A percentile compares a stretch with the other conserved stretches of the same genome.
phyloP scores from a whole-genome alignment of 2,797 vertebrate genomes.

The Spinibarbus caldwelli region DNA sequence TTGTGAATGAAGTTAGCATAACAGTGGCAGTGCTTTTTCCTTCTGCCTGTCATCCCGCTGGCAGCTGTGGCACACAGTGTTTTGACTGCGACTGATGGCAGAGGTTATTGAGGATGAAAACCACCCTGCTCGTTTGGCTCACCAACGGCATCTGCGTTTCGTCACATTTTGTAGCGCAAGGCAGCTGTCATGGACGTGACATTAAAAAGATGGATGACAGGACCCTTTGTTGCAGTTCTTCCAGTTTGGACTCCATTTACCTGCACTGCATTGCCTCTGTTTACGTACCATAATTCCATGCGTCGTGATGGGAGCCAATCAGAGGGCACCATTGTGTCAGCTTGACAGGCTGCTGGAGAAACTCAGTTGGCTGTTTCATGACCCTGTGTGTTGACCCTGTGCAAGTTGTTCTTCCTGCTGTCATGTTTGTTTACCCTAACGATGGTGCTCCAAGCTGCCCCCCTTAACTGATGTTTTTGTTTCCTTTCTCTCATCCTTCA shows the following conservation, averaged over 20 bases:
- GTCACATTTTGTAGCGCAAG: conserved; percentile 11
- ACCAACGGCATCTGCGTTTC: conserved; percentile 5
- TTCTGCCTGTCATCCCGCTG: not conserved
- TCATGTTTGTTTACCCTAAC: conserved; percentile 37
- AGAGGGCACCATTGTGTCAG: conserved; percentile 17
- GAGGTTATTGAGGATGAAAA: conserved; percentile 44
- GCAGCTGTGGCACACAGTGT: conserved; percentile 25
- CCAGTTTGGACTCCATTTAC: not conserved
- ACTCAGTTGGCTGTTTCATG: conserved; percentile 10
- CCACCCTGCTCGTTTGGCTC: not conserved
- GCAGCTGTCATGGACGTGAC: conserved; percentile 10
- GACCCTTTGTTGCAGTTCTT: not conserved
- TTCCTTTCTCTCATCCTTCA: not conserved
- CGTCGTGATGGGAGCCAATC: conserved; percentile 28
- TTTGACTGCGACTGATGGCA: conserved; percentile 31
- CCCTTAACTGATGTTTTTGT: conserved; percentile 10
- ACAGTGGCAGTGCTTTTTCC: conserved; percentile 29
- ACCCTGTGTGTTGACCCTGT: conserved; percentile 23
- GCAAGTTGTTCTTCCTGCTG: conserved; percentile 15
- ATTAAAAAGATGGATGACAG: conserved; percentile 38
- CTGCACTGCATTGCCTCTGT: conserved; percentile 17
- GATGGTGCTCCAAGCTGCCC: not conserved
- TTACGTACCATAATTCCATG: not conserved
- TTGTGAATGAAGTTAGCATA: conserved; percentile 29
- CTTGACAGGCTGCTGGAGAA: conserved; percentile 25